Evolutionary conservation across 2,797 vertebrate genomes (phyloP), one percentile per base, ranked within the genome.

Genomic region (Bryconaethiops microstoma): DNA sequence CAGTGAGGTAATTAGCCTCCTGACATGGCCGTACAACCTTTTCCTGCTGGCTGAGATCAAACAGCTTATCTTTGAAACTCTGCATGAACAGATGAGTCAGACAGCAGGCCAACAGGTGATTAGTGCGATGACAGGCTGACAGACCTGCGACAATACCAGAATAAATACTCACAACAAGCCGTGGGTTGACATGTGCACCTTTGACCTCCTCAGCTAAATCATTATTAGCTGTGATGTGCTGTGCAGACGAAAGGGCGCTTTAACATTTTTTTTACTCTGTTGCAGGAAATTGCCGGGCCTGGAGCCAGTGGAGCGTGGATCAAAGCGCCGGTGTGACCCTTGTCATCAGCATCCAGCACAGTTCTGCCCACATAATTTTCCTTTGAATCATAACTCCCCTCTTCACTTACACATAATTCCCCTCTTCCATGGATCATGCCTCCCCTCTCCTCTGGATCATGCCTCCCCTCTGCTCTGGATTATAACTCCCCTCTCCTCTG

Each of bases 301-400:
- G 12, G 54, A 62, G 40, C 79, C 72, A 78, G 76, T 74, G 69
- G 59, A 65, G 55, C 10, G 83, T 10, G 82, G 77, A 87, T 86
- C 60, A 86, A 89, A 88, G 81, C 16, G 17, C 81, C 74, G 57
- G 42, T 35, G 48, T 71, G 80, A 60, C 55, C 39, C 23, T 62
- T 29, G 23, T 62, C 60, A 78, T 77, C 63, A 80, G 64, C 79
- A 77, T 80, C 80, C 70, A 65, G 62, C 74, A 45, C 77, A 81
- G 84, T 87, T 84, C 82, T 19, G 83, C 83, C 83, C 87, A 85
- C 85, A 14, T 62, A 0, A 29, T 62, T 62, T 62, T 23, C 23
- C 23, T 55, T n/a, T 55, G 54, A n/a, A 55, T n/a, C 54, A 55
- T 55, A n/a, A 17, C 54, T n/a, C 4, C 54, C 17, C 19, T 19